Evolutionary conservation across 2,888 invertebrate genomes (phyloP).

Genomic region (Eristalis tenax): DNA sequence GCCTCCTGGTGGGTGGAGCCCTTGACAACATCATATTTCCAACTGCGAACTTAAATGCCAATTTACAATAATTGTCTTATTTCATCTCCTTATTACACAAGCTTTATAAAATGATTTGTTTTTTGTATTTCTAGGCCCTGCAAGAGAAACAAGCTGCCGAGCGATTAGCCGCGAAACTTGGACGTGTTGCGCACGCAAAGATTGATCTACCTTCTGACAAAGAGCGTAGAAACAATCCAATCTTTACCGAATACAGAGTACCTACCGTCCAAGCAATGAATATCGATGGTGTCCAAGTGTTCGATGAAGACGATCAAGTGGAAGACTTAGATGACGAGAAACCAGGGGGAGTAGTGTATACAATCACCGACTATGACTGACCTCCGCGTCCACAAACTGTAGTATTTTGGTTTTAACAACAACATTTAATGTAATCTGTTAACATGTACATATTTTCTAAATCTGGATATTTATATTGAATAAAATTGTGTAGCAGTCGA

Average conservation of each 20-base stretch:
- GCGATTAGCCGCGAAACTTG: slow-evolving; percentile 74
- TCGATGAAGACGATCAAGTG: slow-evolving; percentile 76
- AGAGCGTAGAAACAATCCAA: slow-evolving; percentile 74
- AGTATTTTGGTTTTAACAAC: slow-evolving; percentile 7
- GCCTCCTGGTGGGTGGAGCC: too few species aligned
- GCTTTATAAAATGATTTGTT: neutral
- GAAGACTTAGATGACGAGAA: slow-evolving; percentile 76
- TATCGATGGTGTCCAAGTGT: slow-evolving; percentile 76
- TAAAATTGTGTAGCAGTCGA: slow-evolving; percentile 96
- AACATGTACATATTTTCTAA: slow-evolving; percentile 48
- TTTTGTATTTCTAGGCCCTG: slow-evolving; percentile 74
- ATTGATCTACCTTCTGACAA: slow-evolving; percentile 74
- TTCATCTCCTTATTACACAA: too few species aligned
- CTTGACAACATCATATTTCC: too few species aligned
- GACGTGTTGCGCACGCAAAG: slow-evolving; percentile 64
- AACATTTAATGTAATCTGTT: slow-evolving; percentile 43
- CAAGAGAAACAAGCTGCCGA: slow-evolving; percentile 78
- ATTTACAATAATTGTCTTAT: too few species aligned
- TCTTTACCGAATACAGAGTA: slow-evolving; percentile 77
- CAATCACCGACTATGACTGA: slow-evolving; percentile 46
- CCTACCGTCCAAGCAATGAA: slow-evolving; percentile 64
- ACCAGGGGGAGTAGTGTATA: slow-evolving; percentile 73
- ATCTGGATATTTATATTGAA: slow-evolving; percentile 83
- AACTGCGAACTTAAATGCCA: too few species aligned
- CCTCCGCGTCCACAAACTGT: neutral